Percentiles rank a stretch among this genome's conserved stretches.
phyloP scores from a whole-genome alignment of 2,888 invertebrate species.

The Hemaris fuciformis region DNA sequence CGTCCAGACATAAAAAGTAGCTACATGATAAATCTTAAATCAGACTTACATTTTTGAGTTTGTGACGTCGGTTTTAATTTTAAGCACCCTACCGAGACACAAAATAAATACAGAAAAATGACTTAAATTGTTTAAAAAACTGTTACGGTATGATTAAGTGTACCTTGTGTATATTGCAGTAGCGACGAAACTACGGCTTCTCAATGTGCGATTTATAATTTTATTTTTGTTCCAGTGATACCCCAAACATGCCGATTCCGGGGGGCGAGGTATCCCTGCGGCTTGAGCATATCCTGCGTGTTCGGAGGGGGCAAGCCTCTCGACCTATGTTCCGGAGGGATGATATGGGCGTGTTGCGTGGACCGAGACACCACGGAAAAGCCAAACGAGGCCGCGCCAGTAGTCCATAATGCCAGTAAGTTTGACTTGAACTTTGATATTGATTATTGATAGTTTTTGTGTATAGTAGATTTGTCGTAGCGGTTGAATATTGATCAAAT shows the following conservation, averaged over 20 bases:
- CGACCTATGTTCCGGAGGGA: conserved; percentile 95
- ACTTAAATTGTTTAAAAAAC: no score
- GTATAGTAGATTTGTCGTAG: neutral
- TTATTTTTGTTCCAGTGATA: conserved; percentile 86
- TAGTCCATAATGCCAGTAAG: conserved; percentile 95
- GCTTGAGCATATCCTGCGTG: conserved; percentile 94
- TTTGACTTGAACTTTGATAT: conserved; percentile 37
- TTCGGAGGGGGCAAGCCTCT: conserved; percentile 92
- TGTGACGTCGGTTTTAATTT: no score
- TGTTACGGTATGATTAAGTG: no score
- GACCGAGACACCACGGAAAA: conserved; percentile 84
- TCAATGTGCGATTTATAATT: neutral
- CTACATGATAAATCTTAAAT: no score
- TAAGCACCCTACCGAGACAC: no score
- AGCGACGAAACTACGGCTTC: neutral
- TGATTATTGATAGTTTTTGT: neutral
- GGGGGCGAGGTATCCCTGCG: conserved; percentile 93
- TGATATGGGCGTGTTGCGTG: conserved; percentile 97
- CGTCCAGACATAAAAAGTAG: no score
- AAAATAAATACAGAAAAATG: no score
- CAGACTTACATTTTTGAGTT: no score
- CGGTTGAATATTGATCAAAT: no score
- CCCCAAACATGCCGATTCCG: conserved; percentile 93
- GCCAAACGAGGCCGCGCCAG: conserved; percentile 81
- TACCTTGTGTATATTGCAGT: neutral